Percentiles rank a stretch among this genome's conserved stretches.
phyloP scores from a whole-genome alignment of 1,140 invertebrate genomes.

The Stenopsyche tienmushanensis region DNA sequence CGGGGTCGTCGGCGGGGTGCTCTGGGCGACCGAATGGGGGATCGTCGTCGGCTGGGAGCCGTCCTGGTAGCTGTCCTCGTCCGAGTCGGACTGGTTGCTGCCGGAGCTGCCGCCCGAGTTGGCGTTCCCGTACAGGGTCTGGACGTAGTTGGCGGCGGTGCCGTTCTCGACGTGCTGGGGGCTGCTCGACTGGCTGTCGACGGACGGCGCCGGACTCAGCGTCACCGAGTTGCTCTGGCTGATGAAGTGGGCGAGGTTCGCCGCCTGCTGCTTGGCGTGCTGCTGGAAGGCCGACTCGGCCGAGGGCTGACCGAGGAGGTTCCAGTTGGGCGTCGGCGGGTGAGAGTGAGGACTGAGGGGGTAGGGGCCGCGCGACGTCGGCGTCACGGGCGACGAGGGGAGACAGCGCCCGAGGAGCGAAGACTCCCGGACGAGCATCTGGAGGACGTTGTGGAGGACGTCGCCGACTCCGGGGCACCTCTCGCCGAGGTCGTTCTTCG shows the following conservation, averaged over 20 bases:
- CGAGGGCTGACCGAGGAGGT: slow-evolving; percentile 58
- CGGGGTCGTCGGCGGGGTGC: slow-evolving; percentile 65
- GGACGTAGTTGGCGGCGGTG: slow-evolving; percentile 79
- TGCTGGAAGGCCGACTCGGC: slow-evolving; percentile 65
- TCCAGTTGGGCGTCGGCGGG: slow-evolving; percentile 77
- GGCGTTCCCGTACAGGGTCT: slow-evolving; percentile 57
- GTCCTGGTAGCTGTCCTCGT: slow-evolving; percentile 64
- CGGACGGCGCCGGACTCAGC: slow-evolving; percentile 82
- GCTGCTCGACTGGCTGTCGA: slow-evolving; percentile 83
- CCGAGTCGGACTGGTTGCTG: slow-evolving; percentile 74
- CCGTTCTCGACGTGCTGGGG: slow-evolving; percentile 77
- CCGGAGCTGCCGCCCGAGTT: slow-evolving; percentile 54
- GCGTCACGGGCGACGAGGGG: slow-evolving; percentile 81
- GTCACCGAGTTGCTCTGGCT: slow-evolving; percentile 78
- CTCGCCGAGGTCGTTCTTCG: slow-evolving; percentile 85
- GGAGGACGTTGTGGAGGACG: slow-evolving; percentile 89
- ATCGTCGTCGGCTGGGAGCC: slow-evolving; percentile 45
- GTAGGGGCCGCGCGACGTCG: slow-evolving; percentile 76
- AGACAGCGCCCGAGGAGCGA: slow-evolving; percentile 72
- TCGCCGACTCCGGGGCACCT: slow-evolving; percentile 89
- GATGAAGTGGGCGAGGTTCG: slow-evolving; percentile 68
- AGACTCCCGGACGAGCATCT: slow-evolving; percentile 81
- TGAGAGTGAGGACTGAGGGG: slow-evolving; percentile 74
- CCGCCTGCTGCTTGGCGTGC: slow-evolving; percentile 54
- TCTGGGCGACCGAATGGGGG: slow-evolving; percentile 49